Evolutionary conservation across 2,888 invertebrate genomes (phyloP).

Genomic region (Tetheella fluctuosa): DNA sequence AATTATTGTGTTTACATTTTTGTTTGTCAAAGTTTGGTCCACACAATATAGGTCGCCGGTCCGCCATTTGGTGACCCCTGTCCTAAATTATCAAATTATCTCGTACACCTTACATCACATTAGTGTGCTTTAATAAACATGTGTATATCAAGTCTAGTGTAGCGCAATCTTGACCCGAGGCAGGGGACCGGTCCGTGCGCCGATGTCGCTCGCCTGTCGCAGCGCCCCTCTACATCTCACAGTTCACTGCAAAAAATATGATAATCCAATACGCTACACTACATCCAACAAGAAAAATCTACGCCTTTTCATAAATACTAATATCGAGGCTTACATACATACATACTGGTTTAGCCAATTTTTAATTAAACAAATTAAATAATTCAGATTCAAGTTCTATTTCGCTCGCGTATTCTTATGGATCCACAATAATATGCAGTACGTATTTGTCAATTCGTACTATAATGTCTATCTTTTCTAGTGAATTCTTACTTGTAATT

Average conservation of each 20-base stretch:
- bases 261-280: neutral
- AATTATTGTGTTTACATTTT: too few species aligned
- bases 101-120: too few species aligned
- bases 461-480: neutral
- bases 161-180: neutral
- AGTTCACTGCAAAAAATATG: neutral
- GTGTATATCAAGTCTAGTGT: neutral
- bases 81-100: neutral
- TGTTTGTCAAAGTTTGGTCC: too few species aligned
- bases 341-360: too few species aligned
- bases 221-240: neutral
- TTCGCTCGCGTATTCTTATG: too few species aligned
- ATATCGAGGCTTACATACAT: neutral
- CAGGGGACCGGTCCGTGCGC: neutral
- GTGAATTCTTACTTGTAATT: neutral
- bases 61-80: too few species aligned
- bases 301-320: neutral
- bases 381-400: too few species aligned
- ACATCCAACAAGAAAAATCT: neutral
- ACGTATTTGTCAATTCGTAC: too few species aligned
- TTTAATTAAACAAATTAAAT: too few species aligned
- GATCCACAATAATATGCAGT: too few species aligned
- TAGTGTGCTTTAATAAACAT: neutral
- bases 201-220: neutral
- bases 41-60: too few species aligned